Percentiles rank a stretch among this genome's conserved stretches.
Conservation (phyloP, 2,113 vertebrate genomes). For the Raphicerus campestris region DNA sequence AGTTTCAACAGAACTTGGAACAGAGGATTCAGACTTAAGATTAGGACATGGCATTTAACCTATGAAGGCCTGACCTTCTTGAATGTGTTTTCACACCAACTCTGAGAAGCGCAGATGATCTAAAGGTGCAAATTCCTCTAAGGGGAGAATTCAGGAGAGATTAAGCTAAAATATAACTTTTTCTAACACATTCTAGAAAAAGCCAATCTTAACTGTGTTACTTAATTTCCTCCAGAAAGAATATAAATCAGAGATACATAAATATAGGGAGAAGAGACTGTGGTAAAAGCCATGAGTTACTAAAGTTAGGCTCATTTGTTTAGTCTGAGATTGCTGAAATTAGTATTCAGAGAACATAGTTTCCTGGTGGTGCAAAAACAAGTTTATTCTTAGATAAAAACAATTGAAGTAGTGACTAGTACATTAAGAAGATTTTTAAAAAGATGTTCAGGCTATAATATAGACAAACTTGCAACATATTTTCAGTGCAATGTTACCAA, state of each 20-base stretch:
- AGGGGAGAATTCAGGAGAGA: background rate
- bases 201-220: background rate
- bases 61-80: background rate
- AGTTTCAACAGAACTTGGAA: background rate
- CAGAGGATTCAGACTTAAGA: background rate
- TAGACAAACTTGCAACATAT: background rate
- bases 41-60: background rate
- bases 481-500: background rate
- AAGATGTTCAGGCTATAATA: background rate
- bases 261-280: background rate
- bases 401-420: background rate
- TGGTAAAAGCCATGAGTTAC: background rate
- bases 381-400: constrained; percentile 7
- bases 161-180: background rate
- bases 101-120: background rate
- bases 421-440: background rate
- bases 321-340: constrained; percentile 19
- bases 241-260: background rate
- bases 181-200: background rate
- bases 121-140: background rate
- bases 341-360: background rate
- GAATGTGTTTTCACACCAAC: background rate
- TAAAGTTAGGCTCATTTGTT: constrained; percentile 26
- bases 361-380: background rate
- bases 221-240: background rate